Percentiles rank a stretch among this genome's conserved stretches.
Conservation (phyloP, 2,888 invertebrate species). For the Octonoba sinensis region DNA sequence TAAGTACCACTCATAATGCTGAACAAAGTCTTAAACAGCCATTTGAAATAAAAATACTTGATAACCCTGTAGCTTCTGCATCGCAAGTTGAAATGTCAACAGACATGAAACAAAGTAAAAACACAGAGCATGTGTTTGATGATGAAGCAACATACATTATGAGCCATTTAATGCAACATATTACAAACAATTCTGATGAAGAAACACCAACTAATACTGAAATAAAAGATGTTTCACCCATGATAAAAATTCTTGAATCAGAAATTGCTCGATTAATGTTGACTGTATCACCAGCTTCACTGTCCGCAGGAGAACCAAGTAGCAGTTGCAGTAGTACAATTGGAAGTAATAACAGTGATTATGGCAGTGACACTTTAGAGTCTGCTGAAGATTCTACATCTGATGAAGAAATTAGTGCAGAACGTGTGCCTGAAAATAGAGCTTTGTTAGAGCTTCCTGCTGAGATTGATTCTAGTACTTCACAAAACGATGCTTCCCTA, state of each 20-base stretch:
- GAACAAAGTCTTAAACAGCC: not conserved
- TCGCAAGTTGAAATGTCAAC: not conserved
- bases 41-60: not conserved
- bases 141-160: slow-evolving; percentile 67
- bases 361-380: slow-evolving; percentile 66
- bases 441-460: slow-evolving; percentile 22
- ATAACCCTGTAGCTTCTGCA: not conserved
- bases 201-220: slow-evolving; percentile 19
- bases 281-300: slow-evolving; percentile 65
- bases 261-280: slow-evolving; percentile 66
- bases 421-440: slow-evolving; percentile 29
- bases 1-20: not conserved
- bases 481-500: not conserved
- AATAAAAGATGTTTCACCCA: slow-evolving; percentile 53
- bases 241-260: slow-evolving; percentile 64
- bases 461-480: slow-evolving; percentile 15
- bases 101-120: slow-evolving; percentile 18
- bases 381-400: slow-evolving; percentile 64
- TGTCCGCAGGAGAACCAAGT: slow-evolving; percentile 61
- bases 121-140: slow-evolving; percentile 50
- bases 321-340: slow-evolving; percentile 65
- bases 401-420: slow-evolving; percentile 49
- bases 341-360: slow-evolving; percentile 66
- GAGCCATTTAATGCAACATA: slow-evolving; percentile 66
- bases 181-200: slow-evolving; percentile 50